Percentiles rank a stretch among this genome's conserved stretches.
These are phyloP conservation scores for Zaprionus davidi DNA, from an alignment of 1,140 invertebrate genomes.

Conservation along the genomic window DNA sequence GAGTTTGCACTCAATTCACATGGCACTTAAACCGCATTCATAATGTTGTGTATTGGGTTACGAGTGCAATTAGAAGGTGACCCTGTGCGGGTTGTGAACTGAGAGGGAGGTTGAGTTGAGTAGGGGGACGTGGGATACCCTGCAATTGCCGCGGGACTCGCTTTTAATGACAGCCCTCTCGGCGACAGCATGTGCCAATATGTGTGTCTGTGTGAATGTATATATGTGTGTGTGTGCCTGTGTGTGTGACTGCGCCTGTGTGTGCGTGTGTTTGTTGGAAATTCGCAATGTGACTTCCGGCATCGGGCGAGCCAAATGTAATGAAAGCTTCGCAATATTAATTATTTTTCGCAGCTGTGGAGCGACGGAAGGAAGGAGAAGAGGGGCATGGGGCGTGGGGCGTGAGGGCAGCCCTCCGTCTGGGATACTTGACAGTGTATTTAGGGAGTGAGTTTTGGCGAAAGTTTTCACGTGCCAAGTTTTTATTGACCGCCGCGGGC, in stretches of 20 bases:
- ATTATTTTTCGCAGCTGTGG: slow-evolving; percentile 37
- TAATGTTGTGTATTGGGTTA: slow-evolving; percentile 17
- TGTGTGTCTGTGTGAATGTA: background rate
- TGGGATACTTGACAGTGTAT: background rate
- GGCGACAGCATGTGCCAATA: slow-evolving; percentile 6
- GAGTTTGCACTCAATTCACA: slow-evolving; percentile 31
- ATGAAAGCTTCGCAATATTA: slow-evolving; percentile 37
- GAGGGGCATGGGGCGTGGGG: background rate
- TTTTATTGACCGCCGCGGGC: slow-evolving; percentile 38
- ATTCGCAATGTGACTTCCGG: slow-evolving; percentile 34
- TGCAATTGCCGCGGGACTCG: slow-evolving; percentile 13
- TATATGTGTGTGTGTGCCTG: background rate
- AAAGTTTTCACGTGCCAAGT: slow-evolving; percentile 35
- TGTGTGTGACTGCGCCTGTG: background rate
- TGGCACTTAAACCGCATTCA: slow-evolving; percentile 11
- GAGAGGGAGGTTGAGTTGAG: too few species aligned
- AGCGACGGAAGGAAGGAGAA: background rate
- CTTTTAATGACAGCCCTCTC: slow-evolving; percentile 41
- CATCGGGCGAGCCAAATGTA: slow-evolving; percentile 20
- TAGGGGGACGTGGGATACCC: background rate
- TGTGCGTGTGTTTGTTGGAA: slow-evolving; percentile 16
- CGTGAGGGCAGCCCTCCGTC: too few species aligned
- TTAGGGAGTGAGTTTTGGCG: background rate
- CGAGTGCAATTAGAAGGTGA: slow-evolving; percentile 34
- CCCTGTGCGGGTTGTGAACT: background rate